Percentiles rank a stretch among this genome's conserved stretches.
Conservation (phyloP, 2,888 invertebrate genomes). For the Abrostola tripartita region DNA sequence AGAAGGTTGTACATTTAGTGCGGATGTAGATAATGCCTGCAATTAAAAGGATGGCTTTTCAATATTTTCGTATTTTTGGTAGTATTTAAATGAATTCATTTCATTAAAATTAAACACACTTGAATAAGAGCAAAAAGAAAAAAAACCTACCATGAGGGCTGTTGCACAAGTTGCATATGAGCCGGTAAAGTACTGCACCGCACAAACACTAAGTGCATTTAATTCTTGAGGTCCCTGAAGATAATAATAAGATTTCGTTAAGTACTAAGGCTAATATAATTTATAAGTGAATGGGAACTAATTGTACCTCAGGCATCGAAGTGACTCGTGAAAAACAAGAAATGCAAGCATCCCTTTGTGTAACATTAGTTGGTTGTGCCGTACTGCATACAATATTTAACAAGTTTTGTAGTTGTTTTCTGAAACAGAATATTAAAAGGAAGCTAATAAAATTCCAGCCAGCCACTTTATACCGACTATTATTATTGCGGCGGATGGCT, state of each 20-base stretch:
- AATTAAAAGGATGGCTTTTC: constrained; percentile 2
- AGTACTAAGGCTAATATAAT: too few relatives aligned
- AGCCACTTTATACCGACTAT: too few relatives aligned
- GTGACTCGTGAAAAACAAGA: constrained; percentile 89
- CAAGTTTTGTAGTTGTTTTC: constrained; percentile 83
- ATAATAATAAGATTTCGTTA: neutral
- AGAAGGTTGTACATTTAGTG: constrained; percentile 81
- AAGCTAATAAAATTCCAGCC: too few relatives aligned
- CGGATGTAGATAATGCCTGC: constrained; percentile 80
- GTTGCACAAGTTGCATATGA: constrained; percentile 86
- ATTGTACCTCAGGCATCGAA: constrained; percentile 79
- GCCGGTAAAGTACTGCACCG: constrained; percentile 85
- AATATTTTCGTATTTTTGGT: too few relatives aligned
- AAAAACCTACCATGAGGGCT: constrained; percentile 79
- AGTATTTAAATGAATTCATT: too few relatives aligned
- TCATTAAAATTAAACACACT: too few relatives aligned
- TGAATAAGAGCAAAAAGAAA: neutral
- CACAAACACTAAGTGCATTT: constrained; percentile 85
- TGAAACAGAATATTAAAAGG: constrained; percentile 50
- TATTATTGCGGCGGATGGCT: too few relatives aligned
- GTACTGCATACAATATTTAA: constrained; percentile 90
- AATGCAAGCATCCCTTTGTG: constrained; percentile 89
- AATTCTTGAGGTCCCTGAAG: constrained; percentile 87
- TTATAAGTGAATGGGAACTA: neutral
- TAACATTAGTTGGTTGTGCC: constrained; percentile 89